Evolutionary conservation across 2,113 vertebrate genomes (phyloP), one percentile per base, ranked within the genome.

Genomic region (Phrynosoma platyrhinos): DNA sequence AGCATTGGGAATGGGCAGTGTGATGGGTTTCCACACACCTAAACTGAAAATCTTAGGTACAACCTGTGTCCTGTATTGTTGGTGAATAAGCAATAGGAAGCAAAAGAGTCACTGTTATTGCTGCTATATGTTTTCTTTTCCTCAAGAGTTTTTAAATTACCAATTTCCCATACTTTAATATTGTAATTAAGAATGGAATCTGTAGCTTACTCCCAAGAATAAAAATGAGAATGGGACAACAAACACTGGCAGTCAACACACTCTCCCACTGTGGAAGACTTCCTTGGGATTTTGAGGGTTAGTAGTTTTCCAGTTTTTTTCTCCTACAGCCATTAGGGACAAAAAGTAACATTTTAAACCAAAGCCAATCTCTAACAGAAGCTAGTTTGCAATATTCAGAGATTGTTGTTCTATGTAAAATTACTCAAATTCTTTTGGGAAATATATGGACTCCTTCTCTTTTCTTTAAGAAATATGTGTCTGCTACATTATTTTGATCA

Each of bases 381-480:
- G 74, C 5, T 13, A 47, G 53, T 18, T 71, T 68, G 10, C 25
- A 62, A 82, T 69, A 82, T 23, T 81, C 55, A 74, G 36, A 81
- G 36, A n/a, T 4, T 32, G 36, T n/a, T 75, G 53, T 75, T 82
- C 20, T 76, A 74, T 62, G 27, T n/a, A 76, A 27, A 69, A 64
- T 62, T 52, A 6, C 8, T 82, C 53, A 64, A 62, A 64, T 75
- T 75, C 36, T 75, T 82, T 82, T 42, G 69, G 69, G 55, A 87
- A 82, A 75, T 75, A 74, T 81, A 82, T 13, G 42, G 71, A 32
- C 27, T 84, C n/a, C 47, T 79, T 0, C 66, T n/a, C 84, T 30
- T 53, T 88, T 68, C 90, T 89, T 75, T 74, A 87, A 91, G 81
- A 78, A 79, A 92, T 87, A 85, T 47, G 47, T 77, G 84, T n/a